Percentiles rank a stretch among this genome's conserved stretches.
Conservation (phyloP, 2,113 vertebrate genomes). For the Calidris pygmaea region DNA sequence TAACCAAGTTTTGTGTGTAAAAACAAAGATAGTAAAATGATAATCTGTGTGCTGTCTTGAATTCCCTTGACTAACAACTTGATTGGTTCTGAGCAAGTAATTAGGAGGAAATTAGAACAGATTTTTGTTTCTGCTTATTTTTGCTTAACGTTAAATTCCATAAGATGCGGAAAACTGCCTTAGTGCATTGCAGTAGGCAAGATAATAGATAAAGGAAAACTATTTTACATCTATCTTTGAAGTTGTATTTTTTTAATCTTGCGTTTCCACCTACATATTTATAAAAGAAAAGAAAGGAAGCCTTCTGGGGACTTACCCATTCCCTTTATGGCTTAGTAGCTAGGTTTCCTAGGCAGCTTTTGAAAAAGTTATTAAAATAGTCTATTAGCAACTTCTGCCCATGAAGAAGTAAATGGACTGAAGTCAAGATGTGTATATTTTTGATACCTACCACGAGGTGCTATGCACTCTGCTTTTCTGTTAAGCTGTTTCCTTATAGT, state of each 20-base stretch:
- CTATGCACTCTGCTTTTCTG: not conserved
- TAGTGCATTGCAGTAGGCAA: not conserved
- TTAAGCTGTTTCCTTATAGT: not conserved
- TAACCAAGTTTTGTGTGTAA: not conserved
- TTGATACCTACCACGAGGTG: not conserved
- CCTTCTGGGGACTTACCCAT: conserved; percentile 1
- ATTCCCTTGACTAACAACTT: not conserved
- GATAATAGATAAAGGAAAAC: conserved; percentile 35
- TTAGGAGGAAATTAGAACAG: conserved; percentile 27
- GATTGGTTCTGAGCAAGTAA: conserved; percentile 16
- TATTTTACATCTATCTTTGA: conserved; percentile 28
- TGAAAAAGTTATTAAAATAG: conserved; percentile 2
- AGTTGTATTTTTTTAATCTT: not conserved
- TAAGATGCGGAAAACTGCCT: not conserved
- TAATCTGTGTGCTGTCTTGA: not conserved
- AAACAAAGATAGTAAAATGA: not conserved
- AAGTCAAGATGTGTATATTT: not conserved
- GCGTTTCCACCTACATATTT: not conserved
- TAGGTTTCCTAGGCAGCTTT: conserved; percentile 15
- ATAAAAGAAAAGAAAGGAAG: conserved; percentile 16
- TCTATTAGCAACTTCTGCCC: not conserved
- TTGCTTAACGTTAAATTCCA: conserved; percentile 28
- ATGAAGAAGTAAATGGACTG: not conserved
- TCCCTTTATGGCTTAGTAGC: conserved; percentile 21
- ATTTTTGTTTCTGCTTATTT: conserved; percentile 42